Conservation (phyloP, 1,140 invertebrate genomes). For the Papilio glaucus region DNA sequence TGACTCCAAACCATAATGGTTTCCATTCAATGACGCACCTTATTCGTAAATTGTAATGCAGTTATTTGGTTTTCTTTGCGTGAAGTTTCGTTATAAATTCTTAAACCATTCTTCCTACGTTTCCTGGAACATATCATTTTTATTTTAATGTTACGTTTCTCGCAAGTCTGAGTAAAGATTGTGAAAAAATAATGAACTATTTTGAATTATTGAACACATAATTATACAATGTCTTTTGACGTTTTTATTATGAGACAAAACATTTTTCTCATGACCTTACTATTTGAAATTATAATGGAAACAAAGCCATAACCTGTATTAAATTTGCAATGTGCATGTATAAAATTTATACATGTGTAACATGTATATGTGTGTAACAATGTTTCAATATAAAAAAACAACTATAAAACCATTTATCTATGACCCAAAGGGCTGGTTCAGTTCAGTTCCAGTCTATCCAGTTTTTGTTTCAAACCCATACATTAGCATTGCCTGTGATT, state of each 20-base stretch:
- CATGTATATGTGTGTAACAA: neutral
- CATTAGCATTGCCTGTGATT: no score
- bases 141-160: neutral
- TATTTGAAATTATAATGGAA: neutral
- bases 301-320: conserved; percentile 17
- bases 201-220: conserved; percentile 9
- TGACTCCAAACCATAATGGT: conserved; percentile 23
- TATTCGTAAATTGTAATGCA: conserved; percentile 16
- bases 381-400: neutral
- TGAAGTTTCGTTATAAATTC: neutral
- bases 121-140: neutral
- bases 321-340: neutral
- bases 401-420: no score
- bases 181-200: conserved; percentile 8
- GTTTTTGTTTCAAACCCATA: neutral
- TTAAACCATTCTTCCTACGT: conserved; percentile 1
- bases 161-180: conserved; percentile 3
- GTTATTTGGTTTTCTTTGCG: neutral
- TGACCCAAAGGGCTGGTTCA: neutral
- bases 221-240: neutral
- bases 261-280: conserved; percentile 13
- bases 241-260: neutral
- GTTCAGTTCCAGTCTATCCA: neutral
- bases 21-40: conserved; percentile 23
- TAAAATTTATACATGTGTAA: no score